Percentiles rank a stretch among this genome's conserved stretches.
These are phyloP conservation scores for Stercorarius parasiticus DNA, from an alignment of 2,113 vertebrate species.

Conservation along the genomic window DNA sequence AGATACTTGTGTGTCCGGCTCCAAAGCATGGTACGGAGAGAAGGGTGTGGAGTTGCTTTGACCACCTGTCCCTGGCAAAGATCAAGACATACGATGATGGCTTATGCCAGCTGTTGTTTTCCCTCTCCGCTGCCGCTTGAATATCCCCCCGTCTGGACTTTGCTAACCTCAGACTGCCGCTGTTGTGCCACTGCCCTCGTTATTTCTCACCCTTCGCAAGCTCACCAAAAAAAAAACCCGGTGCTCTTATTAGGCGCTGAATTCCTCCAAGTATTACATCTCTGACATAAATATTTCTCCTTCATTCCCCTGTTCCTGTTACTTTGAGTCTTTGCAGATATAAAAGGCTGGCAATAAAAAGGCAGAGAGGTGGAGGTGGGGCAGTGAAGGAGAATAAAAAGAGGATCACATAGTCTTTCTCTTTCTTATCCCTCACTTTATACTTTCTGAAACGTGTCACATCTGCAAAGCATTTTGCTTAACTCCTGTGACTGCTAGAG, in stretches of 20 bases:
- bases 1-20: neutral
- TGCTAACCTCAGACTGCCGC: neutral
- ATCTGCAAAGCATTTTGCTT: constrained; percentile 33
- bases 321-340: neutral
- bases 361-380: neutral
- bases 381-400: neutral
- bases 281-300: constrained; percentile 36
- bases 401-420: neutral
- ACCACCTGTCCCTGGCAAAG: constrained; percentile 67
- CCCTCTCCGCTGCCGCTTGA: neutral
- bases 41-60: constrained; percentile 20
- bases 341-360: neutral
- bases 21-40: neutral
- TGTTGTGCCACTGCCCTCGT: constrained; percentile 1
- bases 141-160: neutral
- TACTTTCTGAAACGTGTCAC: constrained; percentile 31
- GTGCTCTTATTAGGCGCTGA: neutral
- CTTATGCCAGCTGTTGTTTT: constrained; percentile 72
- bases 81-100: constrained; percentile 57
- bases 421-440: constrained; percentile 32
- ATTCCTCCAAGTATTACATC: constrained; percentile 34
- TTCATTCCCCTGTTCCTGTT: neutral
- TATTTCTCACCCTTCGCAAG: constrained; percentile 32
- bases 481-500: constrained; percentile 35
- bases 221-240: neutral